These are phyloP conservation scores for Corvus hawaiiensis DNA, from an alignment of 2,113 vertebrate species.

Conservation along the genomic window DNA sequence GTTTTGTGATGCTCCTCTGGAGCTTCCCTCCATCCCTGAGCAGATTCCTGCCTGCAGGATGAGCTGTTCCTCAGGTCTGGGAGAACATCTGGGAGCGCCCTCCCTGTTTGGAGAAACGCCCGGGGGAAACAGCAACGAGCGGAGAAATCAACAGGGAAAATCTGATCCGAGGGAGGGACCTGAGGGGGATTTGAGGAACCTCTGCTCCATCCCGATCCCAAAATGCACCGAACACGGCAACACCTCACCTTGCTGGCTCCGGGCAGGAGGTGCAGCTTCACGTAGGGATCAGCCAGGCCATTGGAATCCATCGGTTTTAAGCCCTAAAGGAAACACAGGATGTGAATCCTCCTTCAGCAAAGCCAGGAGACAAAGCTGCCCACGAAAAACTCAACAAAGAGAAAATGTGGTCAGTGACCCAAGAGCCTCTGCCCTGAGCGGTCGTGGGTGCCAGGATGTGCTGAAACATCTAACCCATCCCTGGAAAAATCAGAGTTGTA, in stretches of 20 bases:
- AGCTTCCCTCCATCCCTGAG: neutral
- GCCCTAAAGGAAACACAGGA: conserved; percentile 64
- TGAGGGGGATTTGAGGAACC: neutral
- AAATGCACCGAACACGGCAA: neutral
- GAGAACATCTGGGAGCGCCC: neutral
- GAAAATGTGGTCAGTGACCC: neutral
- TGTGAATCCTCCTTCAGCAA: neutral
- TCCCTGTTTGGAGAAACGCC: neutral
- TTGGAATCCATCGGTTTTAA: conserved; percentile 98
- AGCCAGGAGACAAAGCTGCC: neutral
- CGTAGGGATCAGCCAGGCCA: conserved; percentile 91
- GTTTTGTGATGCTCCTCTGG: neutral
- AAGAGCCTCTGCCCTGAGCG: fast-evolving
- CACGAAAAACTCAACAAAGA: fast-evolving
- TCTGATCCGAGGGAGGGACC: neutral
- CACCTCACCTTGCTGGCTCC: conserved; percentile 92
- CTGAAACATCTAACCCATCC: neutral
- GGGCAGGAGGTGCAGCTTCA: conserved; percentile 92
- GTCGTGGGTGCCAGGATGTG: fast-evolving
- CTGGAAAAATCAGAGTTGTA: neutral
- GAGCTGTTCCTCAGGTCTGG: neutral
- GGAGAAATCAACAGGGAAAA: neutral
- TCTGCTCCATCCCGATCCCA: neutral
- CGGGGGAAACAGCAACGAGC: fast-evolving
- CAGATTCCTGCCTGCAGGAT: neutral